A percentile compares a stretch with the other conserved stretches of the same genome.
phyloP scores from a whole-genome alignment of 2,797 vertebrate genomes.

The Coendou prehensilis region DNA sequence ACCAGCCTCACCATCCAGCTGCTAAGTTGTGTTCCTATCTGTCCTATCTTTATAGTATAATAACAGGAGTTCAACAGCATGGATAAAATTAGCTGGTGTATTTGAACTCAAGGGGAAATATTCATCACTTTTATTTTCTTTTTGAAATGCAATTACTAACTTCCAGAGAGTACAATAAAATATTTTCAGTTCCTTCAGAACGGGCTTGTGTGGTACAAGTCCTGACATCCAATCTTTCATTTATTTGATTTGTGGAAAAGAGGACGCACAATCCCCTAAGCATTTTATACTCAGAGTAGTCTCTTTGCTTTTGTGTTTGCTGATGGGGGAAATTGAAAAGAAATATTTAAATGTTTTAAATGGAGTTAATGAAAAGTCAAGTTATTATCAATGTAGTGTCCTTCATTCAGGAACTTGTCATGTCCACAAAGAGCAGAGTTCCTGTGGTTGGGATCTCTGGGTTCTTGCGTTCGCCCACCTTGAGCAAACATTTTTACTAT shows the following conservation, averaged over 20 bases:
- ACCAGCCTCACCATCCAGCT: background rate
- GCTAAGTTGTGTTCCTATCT: background rate
- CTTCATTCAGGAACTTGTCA: background rate
- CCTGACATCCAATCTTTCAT: constrained; percentile 39
- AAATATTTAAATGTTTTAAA: constrained; percentile 37
- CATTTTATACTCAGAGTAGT: constrained; percentile 32
- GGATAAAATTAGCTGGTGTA: constrained; percentile 37
- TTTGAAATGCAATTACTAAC: constrained; percentile 47
- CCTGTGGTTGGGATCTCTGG: background rate
- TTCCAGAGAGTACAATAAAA: constrained; percentile 59
- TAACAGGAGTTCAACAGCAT: background rate
- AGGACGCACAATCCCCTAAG: constrained; percentile 36
- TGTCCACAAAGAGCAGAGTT: background rate
- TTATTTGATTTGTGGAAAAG: constrained; percentile 54
- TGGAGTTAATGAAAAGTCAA: constrained; percentile 45
- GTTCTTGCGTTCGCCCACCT: background rate
- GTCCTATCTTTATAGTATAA: background rate
- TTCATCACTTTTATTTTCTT: constrained; percentile 68
- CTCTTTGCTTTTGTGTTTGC: constrained; percentile 61
- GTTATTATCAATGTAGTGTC: background rate
- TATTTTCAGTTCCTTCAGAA: constrained; percentile 50
- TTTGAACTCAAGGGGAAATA: constrained; percentile 67
- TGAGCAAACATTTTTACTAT: constrained; percentile 43
- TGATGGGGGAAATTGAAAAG: background rate
- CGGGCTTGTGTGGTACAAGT: constrained; percentile 9